phyloP scores from a whole-genome alignment of 2,888 invertebrate genomes.

The Epinotia brunnichana region DNA sequence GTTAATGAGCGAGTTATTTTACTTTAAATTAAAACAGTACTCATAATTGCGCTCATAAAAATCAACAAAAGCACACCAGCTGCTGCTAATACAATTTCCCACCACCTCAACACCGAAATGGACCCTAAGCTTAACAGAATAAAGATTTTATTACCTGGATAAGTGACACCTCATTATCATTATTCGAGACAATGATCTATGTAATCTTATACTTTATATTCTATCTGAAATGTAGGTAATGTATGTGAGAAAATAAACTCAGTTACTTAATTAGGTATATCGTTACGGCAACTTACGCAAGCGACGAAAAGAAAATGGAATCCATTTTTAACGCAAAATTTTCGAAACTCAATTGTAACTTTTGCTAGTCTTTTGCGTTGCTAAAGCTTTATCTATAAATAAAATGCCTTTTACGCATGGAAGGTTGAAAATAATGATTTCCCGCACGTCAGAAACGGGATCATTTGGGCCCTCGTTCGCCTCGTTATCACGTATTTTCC shows the following conservation, averaged over 20 bases:
- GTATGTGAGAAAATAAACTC: slow-evolving; percentile 24
- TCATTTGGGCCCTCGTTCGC: slow-evolving; percentile 25
- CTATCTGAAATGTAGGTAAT: slow-evolving; percentile 7
- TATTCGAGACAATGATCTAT: slow-evolving; percentile 21
- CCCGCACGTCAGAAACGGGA: slow-evolving; percentile 21
- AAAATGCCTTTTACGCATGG: slow-evolving; percentile 27
- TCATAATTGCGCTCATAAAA: slow-evolving; percentile 28
- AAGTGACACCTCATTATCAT: slow-evolving; percentile 19
- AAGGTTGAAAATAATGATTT: slow-evolving; percentile 38
- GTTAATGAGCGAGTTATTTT: slow-evolving; percentile 19
- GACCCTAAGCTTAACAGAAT: not conserved
- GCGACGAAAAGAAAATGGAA: not conserved
- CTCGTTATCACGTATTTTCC: slow-evolving; percentile 35
- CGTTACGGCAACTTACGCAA: slow-evolving; percentile 18
- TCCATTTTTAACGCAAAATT: no score
- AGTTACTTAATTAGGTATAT: slow-evolving; percentile 17
- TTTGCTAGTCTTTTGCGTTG: not conserved
- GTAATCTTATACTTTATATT: slow-evolving; percentile 26
- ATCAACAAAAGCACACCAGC: not conserved
- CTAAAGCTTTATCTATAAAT: slow-evolving; percentile 3
- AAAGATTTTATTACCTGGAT: slow-evolving; percentile 2
- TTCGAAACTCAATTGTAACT: not conserved
- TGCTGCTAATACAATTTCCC: not conserved
- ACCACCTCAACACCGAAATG: not conserved
- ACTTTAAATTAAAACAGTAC: slow-evolving; percentile 4